phyloP scores from a whole-genome alignment of 2,113 vertebrate species.

The Fulmarus glacialis region DNA sequence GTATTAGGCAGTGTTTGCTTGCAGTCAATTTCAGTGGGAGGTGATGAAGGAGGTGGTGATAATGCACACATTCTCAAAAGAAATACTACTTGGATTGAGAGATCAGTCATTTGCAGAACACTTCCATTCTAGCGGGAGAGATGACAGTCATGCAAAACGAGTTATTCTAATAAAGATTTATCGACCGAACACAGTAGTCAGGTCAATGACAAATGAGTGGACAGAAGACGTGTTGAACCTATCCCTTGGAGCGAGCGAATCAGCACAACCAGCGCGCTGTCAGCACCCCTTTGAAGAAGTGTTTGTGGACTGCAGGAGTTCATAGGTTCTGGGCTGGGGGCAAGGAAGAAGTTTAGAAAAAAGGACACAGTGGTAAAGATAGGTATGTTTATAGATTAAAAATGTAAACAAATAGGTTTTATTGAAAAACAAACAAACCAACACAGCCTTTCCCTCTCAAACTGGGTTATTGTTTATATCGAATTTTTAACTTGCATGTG shows the following conservation, averaged over 20 bases:
- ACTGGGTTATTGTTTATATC: background rate
- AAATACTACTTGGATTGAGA: background rate
- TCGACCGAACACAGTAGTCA: conserved; percentile 8
- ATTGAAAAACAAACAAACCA: background rate
- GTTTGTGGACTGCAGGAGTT: background rate
- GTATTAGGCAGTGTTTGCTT: background rate
- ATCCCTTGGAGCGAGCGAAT: background rate
- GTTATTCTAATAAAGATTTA: conserved; percentile 41
- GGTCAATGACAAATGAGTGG: conserved; percentile 44
- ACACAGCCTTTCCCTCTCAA: background rate
- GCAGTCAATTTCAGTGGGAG: background rate
- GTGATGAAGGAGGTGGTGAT: background rate
- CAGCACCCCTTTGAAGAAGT: conserved; percentile 24
- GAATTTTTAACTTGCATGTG: background rate
- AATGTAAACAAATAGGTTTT: background rate
- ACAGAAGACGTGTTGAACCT: background rate
- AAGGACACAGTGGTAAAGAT: background rate
- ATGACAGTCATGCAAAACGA: background rate
- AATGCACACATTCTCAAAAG: background rate
- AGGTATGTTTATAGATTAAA: background rate
- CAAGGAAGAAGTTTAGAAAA: background rate
- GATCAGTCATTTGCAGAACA: background rate
- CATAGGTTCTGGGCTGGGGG: background rate
- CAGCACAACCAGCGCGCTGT: background rate
- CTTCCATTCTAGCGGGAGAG: background rate